These are phyloP conservation scores for Dendrophyllia cribrosa DNA, from an alignment of 64 coral and sea anemone species.

Conservation along the genomic window DNA sequence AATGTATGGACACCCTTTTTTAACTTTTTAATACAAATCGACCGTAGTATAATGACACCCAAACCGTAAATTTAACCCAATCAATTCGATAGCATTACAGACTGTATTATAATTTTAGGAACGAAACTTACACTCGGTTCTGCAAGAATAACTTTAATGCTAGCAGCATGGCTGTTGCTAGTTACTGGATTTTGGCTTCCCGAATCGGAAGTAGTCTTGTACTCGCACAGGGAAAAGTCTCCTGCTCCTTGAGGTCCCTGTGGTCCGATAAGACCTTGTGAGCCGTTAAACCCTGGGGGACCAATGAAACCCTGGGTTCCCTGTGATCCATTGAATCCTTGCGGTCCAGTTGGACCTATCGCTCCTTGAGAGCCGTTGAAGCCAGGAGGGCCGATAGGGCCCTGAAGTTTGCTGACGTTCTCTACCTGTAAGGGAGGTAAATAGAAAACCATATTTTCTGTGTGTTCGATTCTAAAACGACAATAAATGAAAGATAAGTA, in stretches of 20 bases:
- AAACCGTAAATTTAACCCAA: no score
- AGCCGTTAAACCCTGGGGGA: conserved; percentile 24
- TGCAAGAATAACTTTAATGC: background rate
- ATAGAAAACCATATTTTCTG: background rate
- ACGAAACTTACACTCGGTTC: conserved; percentile 18
- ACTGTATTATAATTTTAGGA: no score
- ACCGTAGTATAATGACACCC: no score
- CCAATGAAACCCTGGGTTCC: conserved; percentile 39
- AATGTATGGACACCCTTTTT: no score
- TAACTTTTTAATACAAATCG: no score
- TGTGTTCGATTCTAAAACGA: background rate
- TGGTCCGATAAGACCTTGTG: conserved; percentile 27
- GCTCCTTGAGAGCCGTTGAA: conserved; percentile 43
- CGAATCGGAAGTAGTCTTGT: background rate
- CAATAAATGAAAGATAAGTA: background rate
- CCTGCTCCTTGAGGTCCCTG: conserved; percentile 27
- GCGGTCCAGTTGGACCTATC: conserved; percentile 37
- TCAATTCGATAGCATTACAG: no score
- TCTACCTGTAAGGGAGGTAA: background rate
- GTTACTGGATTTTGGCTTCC: background rate
- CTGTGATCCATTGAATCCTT: conserved; percentile 63
- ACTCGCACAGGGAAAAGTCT: conserved; percentile 47
- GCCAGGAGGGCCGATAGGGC: conserved; percentile 30
- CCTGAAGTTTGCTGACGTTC: conserved; percentile 30
- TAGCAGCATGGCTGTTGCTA: background rate